phyloP scores from a whole-genome alignment of 2,797 vertebrate genomes.

The Mycteria americana region DNA sequence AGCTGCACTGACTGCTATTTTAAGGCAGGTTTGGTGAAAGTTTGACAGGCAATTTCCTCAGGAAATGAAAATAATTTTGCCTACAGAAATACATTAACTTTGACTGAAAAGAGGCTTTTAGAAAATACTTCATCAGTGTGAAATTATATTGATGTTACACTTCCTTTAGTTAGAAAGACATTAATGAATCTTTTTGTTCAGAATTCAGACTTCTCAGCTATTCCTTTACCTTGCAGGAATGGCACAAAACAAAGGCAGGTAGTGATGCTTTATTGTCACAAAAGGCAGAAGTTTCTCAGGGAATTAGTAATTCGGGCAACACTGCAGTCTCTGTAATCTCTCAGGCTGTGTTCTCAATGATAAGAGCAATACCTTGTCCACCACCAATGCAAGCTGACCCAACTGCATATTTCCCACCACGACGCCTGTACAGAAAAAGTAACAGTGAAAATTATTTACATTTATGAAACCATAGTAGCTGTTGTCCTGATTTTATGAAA shows the following conservation, averaged over 20 bases:
- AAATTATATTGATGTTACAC: background rate
- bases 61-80: background rate
- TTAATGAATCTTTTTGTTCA: background rate
- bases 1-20: background rate
- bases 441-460: background rate
- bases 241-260: background rate
- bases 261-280: background rate
- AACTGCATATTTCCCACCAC: slow-evolving; percentile 88
- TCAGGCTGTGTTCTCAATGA: slow-evolving; percentile 83
- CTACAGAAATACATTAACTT: background rate
- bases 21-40: slow-evolving; percentile 43
- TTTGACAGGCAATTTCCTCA: background rate
- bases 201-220: background rate
- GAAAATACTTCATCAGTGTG: background rate
- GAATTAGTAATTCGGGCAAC: background rate
- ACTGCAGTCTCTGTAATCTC: background rate
- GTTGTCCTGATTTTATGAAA: background rate
- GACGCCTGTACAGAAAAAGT: slow-evolving; percentile 77
- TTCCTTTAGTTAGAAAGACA: background rate
- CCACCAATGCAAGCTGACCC: slow-evolving; percentile 97
- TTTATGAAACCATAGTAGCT: background rate
- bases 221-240: background rate
- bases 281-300: background rate
- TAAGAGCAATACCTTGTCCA: slow-evolving; percentile 92
- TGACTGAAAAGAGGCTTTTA: slow-evolving; percentile 8